Conservation (phyloP, 2,888 invertebrate species). For the Caenorhabditis sinica region DNA sequence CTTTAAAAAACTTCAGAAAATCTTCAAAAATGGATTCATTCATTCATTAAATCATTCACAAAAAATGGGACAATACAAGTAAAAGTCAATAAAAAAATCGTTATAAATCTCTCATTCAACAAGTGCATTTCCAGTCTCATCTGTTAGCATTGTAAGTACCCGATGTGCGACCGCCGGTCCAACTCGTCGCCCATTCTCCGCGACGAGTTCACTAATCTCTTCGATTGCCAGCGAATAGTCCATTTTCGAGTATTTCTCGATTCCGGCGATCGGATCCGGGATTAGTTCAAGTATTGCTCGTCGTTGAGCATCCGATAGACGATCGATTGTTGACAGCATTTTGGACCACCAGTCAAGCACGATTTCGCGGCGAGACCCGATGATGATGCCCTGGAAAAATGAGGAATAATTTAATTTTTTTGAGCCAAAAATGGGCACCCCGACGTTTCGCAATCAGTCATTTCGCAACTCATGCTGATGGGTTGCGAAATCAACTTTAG, state of each 20-base stretch:
- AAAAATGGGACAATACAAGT: background rate
- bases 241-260: constrained; percentile 60
- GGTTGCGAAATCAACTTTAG: background rate
- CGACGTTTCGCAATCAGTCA: no score
- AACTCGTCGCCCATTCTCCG: constrained; percentile 66
- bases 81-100: background rate
- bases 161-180: constrained; percentile 72
- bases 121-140: constrained; percentile 64
- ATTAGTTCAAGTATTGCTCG: constrained; percentile 64
- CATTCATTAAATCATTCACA: background rate
- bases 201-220: constrained; percentile 63
- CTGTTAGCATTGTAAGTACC: constrained; percentile 68
- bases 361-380: constrained; percentile 53
- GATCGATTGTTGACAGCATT: constrained; percentile 66
- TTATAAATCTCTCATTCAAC: constrained; percentile 59
- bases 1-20: background rate
- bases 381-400: constrained; percentile 54
- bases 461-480: no score
- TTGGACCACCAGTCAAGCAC: constrained; percentile 72
- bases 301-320: constrained; percentile 65
- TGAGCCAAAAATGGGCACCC: background rate
- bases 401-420: background rate
- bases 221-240: constrained; percentile 61
- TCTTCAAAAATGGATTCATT: background rate
- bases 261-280: constrained; percentile 66